Evolutionary conservation across 1,140 invertebrate genomes (phyloP).

Genomic region (Chlorops oryzae): DNA sequence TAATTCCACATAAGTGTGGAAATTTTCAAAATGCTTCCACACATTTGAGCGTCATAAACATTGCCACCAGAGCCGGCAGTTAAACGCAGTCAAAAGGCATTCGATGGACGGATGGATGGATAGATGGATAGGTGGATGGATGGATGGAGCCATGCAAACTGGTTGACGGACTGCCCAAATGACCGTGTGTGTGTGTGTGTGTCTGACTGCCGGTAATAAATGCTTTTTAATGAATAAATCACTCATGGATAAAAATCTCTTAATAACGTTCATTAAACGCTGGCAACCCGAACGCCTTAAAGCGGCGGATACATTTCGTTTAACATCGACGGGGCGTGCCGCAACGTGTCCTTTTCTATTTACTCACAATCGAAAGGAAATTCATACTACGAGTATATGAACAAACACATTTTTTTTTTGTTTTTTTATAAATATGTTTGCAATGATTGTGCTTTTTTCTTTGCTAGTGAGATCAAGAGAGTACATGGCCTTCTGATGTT

Average conservation of each 20-base stretch:
- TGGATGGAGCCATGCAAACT: conserved; percentile 16
- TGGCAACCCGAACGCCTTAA: conserved; percentile 38
- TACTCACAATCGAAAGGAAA: conserved; percentile 8
- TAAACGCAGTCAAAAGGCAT: conserved; percentile 15
- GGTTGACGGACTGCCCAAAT: conserved; percentile 14
- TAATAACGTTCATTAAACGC: conserved; percentile 45
- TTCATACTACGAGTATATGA: conserved; percentile 23
- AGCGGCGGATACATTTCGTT: neutral
- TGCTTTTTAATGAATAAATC: conserved; percentile 47
- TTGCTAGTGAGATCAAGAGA: no score
- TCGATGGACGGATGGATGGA: conserved; percentile 20
- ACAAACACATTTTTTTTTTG: conserved; percentile 12
- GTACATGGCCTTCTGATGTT: no score
- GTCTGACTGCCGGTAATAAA: conserved; percentile 42
- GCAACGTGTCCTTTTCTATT: neutral
- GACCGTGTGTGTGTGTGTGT: conserved; percentile 3
- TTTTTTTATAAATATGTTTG: no score
- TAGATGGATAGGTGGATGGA: conserved; percentile 14
- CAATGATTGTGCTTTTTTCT: no score
- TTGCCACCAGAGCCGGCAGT: conserved; percentile 18
- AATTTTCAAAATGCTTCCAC: no score
- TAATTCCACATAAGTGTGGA: conserved; percentile 39
- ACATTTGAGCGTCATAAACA: conserved; percentile 20
- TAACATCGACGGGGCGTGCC: neutral
- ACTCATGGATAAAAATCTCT: conserved; percentile 44